A percentile compares a stretch with the other conserved stretches of the same genome.
Conservation (phyloP, 2,888 invertebrate species). For the Sialis fuliginosa region DNA sequence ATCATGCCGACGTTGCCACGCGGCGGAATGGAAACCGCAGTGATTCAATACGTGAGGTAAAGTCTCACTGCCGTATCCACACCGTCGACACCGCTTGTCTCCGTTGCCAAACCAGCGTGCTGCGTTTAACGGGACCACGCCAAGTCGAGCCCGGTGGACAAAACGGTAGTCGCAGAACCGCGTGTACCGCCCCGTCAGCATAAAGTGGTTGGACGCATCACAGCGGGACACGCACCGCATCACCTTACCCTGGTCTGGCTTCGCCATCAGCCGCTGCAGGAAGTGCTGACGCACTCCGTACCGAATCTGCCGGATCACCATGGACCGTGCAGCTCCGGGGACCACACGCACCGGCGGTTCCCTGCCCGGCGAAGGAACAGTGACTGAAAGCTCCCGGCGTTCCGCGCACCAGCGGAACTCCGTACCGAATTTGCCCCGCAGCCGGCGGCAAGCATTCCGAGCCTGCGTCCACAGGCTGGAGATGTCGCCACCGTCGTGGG, state of each 20-base stretch:
- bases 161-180: constrained; percentile 23
- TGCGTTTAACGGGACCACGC: constrained; percentile 16
- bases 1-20: constrained; percentile 14
- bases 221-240: constrained; percentile 8
- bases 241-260: constrained; percentile 16
- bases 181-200: constrained; percentile 12
- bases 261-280: not conserved
- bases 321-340: constrained; percentile 6
- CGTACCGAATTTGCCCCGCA: constrained; percentile 4
- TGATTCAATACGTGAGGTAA: constrained; percentile 20
- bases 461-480: constrained; percentile 12
- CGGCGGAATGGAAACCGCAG: constrained; percentile 16
- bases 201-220: constrained; percentile 15
- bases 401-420: constrained; percentile 12
- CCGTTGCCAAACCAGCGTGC: constrained; percentile 7
- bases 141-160: constrained; percentile 18
- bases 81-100: constrained; percentile 12
- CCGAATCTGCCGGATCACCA: constrained; percentile 3
- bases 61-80: constrained; percentile 14
- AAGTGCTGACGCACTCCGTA: constrained; percentile 3
- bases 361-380: not conserved
- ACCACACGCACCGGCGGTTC: constrained; percentile 9
- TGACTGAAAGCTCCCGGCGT: constrained; percentile 6
- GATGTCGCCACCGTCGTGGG: constrained; percentile 7
- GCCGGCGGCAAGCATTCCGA: constrained; percentile 10